Base-by-base conservation (phyloP, 2,113 vertebrate species). In the Anolis sagrei region DNA sequence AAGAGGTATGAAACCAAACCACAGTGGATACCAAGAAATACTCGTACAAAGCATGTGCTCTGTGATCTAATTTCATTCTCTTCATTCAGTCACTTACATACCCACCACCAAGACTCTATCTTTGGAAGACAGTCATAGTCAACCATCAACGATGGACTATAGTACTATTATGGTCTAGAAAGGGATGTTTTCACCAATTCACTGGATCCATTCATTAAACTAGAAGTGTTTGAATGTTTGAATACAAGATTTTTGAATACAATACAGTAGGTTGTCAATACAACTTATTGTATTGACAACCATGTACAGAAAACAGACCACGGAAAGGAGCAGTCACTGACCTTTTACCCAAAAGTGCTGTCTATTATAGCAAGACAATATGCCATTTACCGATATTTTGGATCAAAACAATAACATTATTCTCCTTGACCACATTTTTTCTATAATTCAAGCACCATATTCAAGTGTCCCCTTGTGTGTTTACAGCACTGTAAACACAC, bases 161-260 rank as follows among this genome's bases (percentile, higher is more conserved):
- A 5, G 3, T 44, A 44, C 39, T 44, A 44, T 5, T 44, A 44
- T 44, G 2, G 5, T 44, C 5, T 44, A 44, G 39, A 68, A 58
- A 27, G 64, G 62, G 70, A 34, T 32, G 18, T 18, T 77, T 77
- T 58, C 73, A 82, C 25, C 32, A 70, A 68, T 68, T 82, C 49
- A 76, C 78, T 87, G 49, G 69, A 82, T n/a, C 51, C n/a, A 82
- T 87, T 83, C 34, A 78, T 68, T 34, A 14, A 83, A 87, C 70
- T 48, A 69, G 51, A 58, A 72, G 25, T 76, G 25, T 6, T 78
- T 58, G 34, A 72, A 72, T 73, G 58, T 68, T 78, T 82, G 66
- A 74, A 79, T 85, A 44, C 44, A 79, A 61, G 19, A 32, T 39
- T 82, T 81, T 51, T 70, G 32, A 7, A 25, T 44, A 44, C 39